Base-by-base conservation (phyloP, 2,797 vertebrate genomes). In the Megalops cyprinoides region DNA sequence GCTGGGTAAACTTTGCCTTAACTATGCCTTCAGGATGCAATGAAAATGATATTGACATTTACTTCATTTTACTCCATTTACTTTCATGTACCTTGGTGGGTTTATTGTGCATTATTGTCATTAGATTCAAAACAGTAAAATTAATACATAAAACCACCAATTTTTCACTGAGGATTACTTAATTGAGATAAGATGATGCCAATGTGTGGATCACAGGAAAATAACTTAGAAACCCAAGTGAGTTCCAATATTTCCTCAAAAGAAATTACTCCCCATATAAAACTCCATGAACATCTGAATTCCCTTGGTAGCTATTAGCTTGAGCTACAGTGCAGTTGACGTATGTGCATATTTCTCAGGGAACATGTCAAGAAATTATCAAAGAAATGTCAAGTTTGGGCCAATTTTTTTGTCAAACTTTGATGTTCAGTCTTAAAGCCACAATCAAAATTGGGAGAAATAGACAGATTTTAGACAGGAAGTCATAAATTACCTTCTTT, bases 321-420 rank as follows among this genome's bases (percentile, higher is more conserved):
- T 1, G 65, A 69, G 37, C 37, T n/a, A 69, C 65, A 69, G n/a
- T n/a, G n/a, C n/a, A n/a, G 65, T 69, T 69, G 10, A 65, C 34
- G 28, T 34, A 65, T 65, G 28, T 65, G 23, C 65, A 69, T 37
- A n/a, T 69, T 69, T 69, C 65, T 42, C 23, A 7, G 15, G 18
- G 9, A 23, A 46, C 67, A 62, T 46, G 42, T 58, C 60, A 48
- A 10, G 51, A 3, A 49, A 44, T 39, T 49, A 42, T 48, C 37
- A 46, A 10, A 48, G 56, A 58, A 65, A 67, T 46, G n/a, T 46
- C 58, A 73, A 44, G 42, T 73, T 73, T 46, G 20, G 42, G 37
- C 18, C 39, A 39, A 42, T 69, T 73, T 48, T 71, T 73, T 34
- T 20, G 23, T 67, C n/a, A 25, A 46, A 46, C 39, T 73, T 67